phyloP scores from a whole-genome alignment of 1,140 invertebrate genomes.

The Achatina immaculata region DNA sequence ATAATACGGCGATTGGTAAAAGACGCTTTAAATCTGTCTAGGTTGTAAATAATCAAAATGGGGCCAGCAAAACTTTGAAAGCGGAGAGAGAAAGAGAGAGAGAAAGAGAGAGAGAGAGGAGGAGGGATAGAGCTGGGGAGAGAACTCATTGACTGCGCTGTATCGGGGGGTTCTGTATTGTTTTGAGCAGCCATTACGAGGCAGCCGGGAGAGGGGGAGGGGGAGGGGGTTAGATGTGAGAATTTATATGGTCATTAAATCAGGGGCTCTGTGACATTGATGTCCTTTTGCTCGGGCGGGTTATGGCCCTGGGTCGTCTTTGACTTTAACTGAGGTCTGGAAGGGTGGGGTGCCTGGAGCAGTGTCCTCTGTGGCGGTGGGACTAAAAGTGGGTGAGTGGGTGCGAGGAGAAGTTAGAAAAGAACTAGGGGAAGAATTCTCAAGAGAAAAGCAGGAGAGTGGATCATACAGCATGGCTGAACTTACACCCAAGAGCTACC shows the following conservation, averaged over 20 bases:
- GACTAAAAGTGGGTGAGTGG: too few relatives aligned
- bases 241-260: neutral
- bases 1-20: neutral
- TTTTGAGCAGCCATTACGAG: constrained; percentile 3
- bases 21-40: constrained; percentile 5
- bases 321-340: neutral
- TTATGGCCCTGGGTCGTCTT: neutral
- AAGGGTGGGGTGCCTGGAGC: too few relatives aligned
- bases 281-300: neutral
- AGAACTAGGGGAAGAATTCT: too few relatives aligned
- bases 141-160: neutral
- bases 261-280: neutral
- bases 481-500: too few relatives aligned
- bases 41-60: constrained; percentile 7
- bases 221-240: neutral
- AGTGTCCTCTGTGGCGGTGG: too few relatives aligned
- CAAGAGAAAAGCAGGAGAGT: too few relatives aligned
- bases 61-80: neutral
- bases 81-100: constrained; percentile 1
- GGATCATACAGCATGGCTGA: too few relatives aligned
- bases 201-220: too few relatives aligned
- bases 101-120: neutral
- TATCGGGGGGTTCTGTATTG: neutral
- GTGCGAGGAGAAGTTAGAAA: too few relatives aligned
- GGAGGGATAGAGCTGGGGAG: neutral